Evolutionary conservation across 2,113 vertebrate species (phyloP).

Genomic region (Zosterops borbonicus): DNA sequence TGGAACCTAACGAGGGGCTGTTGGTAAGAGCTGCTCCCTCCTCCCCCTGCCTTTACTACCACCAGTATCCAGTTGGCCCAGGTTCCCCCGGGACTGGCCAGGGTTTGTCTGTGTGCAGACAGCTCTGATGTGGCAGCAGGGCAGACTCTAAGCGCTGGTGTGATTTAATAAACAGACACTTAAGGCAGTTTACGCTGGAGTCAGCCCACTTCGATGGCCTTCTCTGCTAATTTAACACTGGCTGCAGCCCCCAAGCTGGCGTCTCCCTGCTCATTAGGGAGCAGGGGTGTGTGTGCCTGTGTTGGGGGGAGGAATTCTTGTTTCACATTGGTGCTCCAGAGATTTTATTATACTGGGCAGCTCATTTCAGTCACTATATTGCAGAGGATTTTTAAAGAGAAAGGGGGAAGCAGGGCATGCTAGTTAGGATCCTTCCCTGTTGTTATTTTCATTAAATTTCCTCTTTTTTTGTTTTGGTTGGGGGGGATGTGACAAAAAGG

Average conservation of each 20-base stretch:
- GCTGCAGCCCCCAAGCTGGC: conserved; percentile 70
- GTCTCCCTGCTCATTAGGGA: conserved; percentile 72
- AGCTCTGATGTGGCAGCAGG: conserved; percentile 69
- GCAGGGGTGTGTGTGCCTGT: conserved; percentile 4
- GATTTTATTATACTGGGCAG: conserved; percentile 69
- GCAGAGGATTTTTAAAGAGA: conserved; percentile 25
- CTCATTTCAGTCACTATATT: conserved; percentile 54
- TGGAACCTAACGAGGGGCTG: not conserved
- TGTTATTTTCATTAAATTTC: conserved; percentile 65
- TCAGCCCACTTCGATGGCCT: conserved; percentile 73
- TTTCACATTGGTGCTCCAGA: conserved; percentile 24
- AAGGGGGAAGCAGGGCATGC: not conserved
- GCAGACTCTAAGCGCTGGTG: conserved; percentile 67
- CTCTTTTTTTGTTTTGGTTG: conserved; percentile 35
- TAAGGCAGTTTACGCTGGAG: conserved; percentile 71
- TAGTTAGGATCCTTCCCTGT: conserved; percentile 42
- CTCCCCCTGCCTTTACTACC: not conserved
- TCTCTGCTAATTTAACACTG: conserved; percentile 72
- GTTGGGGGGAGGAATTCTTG: conserved; percentile 24
- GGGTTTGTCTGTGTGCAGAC: conserved; percentile 68
- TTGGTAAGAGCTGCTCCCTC: not conserved
- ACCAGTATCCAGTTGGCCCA: conserved; percentile 51
- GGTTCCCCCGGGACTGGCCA: conserved; percentile 43
- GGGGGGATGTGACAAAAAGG: conserved; percentile 57
- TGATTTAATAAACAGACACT: conserved; percentile 78